phyloP scores from a whole-genome alignment of 1,140 invertebrate genomes.

The Muscidifurax raptorellus region DNA sequence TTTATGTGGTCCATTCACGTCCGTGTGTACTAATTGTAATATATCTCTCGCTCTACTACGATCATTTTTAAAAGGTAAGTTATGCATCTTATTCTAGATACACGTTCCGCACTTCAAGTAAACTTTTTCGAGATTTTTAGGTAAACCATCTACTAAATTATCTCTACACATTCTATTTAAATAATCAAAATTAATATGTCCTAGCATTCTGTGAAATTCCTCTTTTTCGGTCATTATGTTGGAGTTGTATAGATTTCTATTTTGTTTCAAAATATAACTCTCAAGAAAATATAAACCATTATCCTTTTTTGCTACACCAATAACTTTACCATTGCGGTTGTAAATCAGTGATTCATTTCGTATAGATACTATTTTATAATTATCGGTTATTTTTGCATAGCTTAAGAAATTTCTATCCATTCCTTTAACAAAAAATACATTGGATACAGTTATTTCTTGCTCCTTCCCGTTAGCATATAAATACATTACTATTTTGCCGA shows the following conservation, averaged over 20 bases:
- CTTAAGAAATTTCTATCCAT: conserved; percentile 43
- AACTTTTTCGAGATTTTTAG: background rate
- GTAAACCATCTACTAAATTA: background rate
- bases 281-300: conserved; percentile 11
- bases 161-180: background rate
- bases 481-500: conserved; percentile 39
- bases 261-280: background rate
- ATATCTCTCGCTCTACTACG: background rate
- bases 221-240: conserved; percentile 14
- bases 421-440: conserved; percentile 44
- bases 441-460: conserved; percentile 21
- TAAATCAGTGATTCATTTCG: conserved; percentile 19
- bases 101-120: background rate
- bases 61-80: conserved; percentile 4
- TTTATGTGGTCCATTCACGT: conserved; percentile 17
- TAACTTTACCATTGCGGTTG: background rate
- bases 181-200: conserved; percentile 16
- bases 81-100: too few relatives aligned
- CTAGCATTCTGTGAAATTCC: conserved; percentile 13
- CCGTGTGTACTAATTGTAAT: background rate
- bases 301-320: conserved; percentile 4
- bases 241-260: background rate
- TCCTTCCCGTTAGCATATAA: conserved; percentile 13
- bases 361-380: conserved; percentile 36
- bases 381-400: conserved; percentile 36